phyloP scores from a whole-genome alignment of 2,797 vertebrate species.

The Coccyzus lansbergi region DNA sequence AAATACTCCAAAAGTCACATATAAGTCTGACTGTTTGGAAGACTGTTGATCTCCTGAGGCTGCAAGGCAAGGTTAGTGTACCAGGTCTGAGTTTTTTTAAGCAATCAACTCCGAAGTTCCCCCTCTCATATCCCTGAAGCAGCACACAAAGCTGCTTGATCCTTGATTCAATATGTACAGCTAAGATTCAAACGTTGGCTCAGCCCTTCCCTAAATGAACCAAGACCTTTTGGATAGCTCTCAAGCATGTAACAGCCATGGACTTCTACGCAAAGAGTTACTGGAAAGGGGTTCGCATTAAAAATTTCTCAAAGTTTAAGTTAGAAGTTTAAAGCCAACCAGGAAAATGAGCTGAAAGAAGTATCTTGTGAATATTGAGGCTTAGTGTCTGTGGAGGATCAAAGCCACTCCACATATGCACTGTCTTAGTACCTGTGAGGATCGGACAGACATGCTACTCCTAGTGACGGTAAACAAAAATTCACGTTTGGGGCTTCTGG shows the following conservation, averaged over 20 bases:
- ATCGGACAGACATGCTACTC: background rate
- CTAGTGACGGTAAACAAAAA: background rate
- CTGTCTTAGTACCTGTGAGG: background rate
- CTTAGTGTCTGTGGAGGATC: background rate
- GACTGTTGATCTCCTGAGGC: background rate
- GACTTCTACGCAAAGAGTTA: background rate
- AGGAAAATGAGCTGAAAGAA: background rate
- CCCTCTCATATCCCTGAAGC: rapidly evolving
- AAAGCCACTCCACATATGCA: background rate
- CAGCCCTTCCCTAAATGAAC: background rate
- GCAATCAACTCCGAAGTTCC: background rate
- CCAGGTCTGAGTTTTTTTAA: background rate
- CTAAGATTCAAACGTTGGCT: background rate
- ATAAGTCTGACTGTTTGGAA: background rate
- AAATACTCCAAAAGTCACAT: background rate
- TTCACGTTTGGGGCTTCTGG: background rate
- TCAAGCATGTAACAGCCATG: background rate
- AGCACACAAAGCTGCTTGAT: background rate
- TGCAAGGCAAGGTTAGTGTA: background rate
- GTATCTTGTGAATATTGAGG: background rate
- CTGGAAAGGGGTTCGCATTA: background rate
- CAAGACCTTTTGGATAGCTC: background rate
- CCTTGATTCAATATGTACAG: background rate
- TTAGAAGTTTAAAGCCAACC: background rate
- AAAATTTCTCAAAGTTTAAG: background rate